Evolutionary conservation across 2,113 vertebrate species (phyloP).

Genomic region (Epinephelus lanceolatus): DNA sequence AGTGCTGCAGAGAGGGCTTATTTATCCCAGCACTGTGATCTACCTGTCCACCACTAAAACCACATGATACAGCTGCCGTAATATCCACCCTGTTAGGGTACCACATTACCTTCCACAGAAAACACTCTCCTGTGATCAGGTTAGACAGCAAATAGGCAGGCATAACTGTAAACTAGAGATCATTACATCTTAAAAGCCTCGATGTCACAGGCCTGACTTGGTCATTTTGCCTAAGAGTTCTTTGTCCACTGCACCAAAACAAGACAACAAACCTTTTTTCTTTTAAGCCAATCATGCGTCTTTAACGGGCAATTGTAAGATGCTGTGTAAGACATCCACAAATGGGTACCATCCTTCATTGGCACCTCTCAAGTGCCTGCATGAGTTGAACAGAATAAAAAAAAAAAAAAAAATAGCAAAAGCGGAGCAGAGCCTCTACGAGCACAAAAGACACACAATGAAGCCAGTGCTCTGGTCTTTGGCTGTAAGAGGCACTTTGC

Average conservation of each 20-base stretch:
- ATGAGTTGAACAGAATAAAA: slow-evolving; percentile 54
- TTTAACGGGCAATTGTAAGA: slow-evolving; percentile 75
- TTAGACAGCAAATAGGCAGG: slow-evolving; percentile 56
- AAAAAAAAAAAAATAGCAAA: slow-evolving; percentile 38
- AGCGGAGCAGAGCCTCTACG: slow-evolving; percentile 48
- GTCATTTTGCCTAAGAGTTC: slow-evolving; percentile 53
- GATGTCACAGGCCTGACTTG: slow-evolving; percentile 29
- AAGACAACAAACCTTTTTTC: slow-evolving; percentile 33
- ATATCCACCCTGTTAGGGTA: slow-evolving; percentile 33
- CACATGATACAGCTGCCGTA: slow-evolving; percentile 29
- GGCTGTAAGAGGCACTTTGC: slow-evolving; percentile 83
- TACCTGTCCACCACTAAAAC: slow-evolving; percentile 36
- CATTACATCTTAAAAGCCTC: slow-evolving; percentile 54
- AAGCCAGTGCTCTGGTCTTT: slow-evolving; percentile 67
- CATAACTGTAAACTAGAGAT: slow-evolving; percentile 34
- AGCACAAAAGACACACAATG: slow-evolving; percentile 77
- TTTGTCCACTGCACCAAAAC: slow-evolving; percentile 55
- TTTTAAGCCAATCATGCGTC: slow-evolving; percentile 62
- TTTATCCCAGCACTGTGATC: slow-evolving; percentile 44
- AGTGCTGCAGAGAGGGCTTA: slow-evolving; percentile 37
- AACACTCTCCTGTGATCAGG: slow-evolving; percentile 55
- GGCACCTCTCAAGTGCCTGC: slow-evolving; percentile 69
- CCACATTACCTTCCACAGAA: slow-evolving; percentile 29
- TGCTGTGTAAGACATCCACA: slow-evolving; percentile 77
- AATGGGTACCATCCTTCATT: slow-evolving; percentile 70